Conservation (phyloP, 2,888 invertebrate species). For the Megastigmus dorsalis region DNA sequence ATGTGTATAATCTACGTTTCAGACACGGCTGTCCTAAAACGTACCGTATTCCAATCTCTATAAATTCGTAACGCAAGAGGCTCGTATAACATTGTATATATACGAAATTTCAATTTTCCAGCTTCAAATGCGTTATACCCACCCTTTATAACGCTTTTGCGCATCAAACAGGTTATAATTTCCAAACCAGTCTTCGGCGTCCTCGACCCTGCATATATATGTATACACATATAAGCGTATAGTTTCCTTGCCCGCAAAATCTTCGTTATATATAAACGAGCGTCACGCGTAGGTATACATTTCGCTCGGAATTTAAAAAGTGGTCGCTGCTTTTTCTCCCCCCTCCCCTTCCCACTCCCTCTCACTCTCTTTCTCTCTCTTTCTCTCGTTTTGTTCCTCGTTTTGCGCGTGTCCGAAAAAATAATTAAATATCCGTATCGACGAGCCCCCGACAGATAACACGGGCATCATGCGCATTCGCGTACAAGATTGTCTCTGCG, state of each 20-base stretch:
- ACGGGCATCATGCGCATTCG: constrained; percentile 7
- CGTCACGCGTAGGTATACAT: constrained; percentile 1
- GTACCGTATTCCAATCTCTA: constrained; percentile 1
- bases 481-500: not conserved
- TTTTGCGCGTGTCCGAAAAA: constrained; percentile 12
- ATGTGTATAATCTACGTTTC: not conserved
- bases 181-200: constrained; percentile 33
- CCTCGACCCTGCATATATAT: not conserved
- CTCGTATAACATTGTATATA: not conserved
- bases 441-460: constrained; percentile 3
- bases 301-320: constrained; percentile 20
- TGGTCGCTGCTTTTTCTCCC: not conserved
- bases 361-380: no score
- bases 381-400: not conserved
- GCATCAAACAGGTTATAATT: constrained; percentile 46
- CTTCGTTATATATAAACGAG: not conserved
- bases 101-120: constrained; percentile 47
- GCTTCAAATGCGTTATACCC: constrained; percentile 7
- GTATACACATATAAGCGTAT: no score
- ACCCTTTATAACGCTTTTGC: constrained; percentile 15
- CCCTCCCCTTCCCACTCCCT: not conserved
- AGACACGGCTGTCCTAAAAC: not conserved
- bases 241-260: not conserved
- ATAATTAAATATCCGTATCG: constrained; percentile 41
- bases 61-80: constrained; percentile 1